Conservation (phyloP, 1,140 invertebrate species). For the Gerris buenoi region DNA sequence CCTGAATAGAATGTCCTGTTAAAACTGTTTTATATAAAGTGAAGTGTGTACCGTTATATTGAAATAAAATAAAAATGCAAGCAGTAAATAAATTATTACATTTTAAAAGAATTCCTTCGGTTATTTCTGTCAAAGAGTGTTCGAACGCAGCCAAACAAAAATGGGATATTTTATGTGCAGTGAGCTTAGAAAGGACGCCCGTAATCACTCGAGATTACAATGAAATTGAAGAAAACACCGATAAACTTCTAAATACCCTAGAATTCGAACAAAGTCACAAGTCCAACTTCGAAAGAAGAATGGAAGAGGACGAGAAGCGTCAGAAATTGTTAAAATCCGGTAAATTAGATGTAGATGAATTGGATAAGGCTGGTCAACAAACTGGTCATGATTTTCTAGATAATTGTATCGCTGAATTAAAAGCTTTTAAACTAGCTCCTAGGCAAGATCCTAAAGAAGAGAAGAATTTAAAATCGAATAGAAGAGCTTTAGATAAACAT, state of each 20-base stretch:
- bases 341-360: slow-evolving; percentile 38
- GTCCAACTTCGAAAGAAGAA: slow-evolving; percentile 61
- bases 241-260: slow-evolving; percentile 40
- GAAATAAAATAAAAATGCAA: too few relatives aligned
- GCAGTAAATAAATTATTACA: too few relatives aligned
- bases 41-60: too few relatives aligned
- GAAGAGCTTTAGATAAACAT: slow-evolving; percentile 58
- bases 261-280: slow-evolving; percentile 70
- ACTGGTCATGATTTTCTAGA: slow-evolving; percentile 70
- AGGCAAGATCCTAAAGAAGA: slow-evolving; percentile 54
- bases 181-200: slow-evolving; percentile 68
- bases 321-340: slow-evolving; percentile 40
- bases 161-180: slow-evolving; percentile 67
- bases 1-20: too few relatives aligned
- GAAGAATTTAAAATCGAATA: slow-evolving; percentile 48
- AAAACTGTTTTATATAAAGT: too few relatives aligned
- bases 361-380: slow-evolving; percentile 45
- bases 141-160: too few relatives aligned
- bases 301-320: slow-evolving; percentile 45
- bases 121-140: too few relatives aligned
- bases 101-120: too few relatives aligned
- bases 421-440: slow-evolving; percentile 47
- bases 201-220: slow-evolving; percentile 49
- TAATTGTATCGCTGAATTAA: slow-evolving; percentile 46
- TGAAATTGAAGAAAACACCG: slow-evolving; percentile 51